Percentiles rank a stretch among this genome's conserved stretches.
These are phyloP conservation scores for Acromyrmex echinatior DNA, from an alignment of 1,140 invertebrate species.

Conservation along the genomic window DNA sequence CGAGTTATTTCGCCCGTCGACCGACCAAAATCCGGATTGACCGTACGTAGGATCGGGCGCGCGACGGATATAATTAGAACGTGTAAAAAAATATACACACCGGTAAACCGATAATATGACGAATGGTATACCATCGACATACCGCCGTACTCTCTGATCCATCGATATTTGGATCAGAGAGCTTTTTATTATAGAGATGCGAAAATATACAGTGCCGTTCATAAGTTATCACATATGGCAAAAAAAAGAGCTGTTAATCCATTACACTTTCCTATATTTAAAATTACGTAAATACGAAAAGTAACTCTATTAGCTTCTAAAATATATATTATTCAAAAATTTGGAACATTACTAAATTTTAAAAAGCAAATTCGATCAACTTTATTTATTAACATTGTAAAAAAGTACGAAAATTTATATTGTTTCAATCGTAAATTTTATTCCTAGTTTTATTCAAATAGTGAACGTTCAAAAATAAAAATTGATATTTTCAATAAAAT, in stretches of 20 bases:
- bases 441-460: too few species aligned
- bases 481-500: too few species aligned
- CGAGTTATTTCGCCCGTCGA: slow-evolving; percentile 59
- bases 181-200: slow-evolving; percentile 18
- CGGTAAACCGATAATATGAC: slow-evolving; percentile 62
- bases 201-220: not conserved
- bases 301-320: not conserved
- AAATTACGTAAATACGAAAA: not conserved
- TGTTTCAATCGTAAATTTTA: too few species aligned
- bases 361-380: too few species aligned
- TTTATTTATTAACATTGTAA: too few species aligned
- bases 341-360: too few species aligned
- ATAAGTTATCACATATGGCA: not conserved
- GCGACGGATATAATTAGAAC: slow-evolving; percentile 64
- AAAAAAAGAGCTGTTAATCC: not conserved
- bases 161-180: slow-evolving; percentile 37
- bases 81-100: slow-evolving; percentile 56
- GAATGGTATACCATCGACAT: slow-evolving; percentile 29
- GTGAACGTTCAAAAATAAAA: too few species aligned
- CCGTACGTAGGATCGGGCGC: slow-evolving; percentile 17
- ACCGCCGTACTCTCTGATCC: slow-evolving; percentile 9
- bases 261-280: not conserved
- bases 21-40: slow-evolving; percentile 59
- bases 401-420: too few species aligned
- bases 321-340: not conserved